Conservation (phyloP, 1,140 invertebrate genomes). For the Lordiphosa collinella region DNA sequence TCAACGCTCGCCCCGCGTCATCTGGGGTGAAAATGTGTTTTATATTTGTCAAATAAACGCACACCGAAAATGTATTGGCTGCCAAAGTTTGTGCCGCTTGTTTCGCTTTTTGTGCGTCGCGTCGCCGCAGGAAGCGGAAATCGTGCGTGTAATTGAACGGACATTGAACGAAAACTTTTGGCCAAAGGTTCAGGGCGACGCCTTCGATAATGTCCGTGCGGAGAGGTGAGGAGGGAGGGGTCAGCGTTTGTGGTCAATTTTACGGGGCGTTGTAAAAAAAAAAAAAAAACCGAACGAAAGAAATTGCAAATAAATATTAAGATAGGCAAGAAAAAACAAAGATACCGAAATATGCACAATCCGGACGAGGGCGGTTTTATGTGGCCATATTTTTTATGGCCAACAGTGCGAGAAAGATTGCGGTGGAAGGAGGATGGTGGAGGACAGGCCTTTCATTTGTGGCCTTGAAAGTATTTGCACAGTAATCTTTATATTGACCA, state of each 20-base stretch:
- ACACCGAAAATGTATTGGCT: constrained; percentile 12
- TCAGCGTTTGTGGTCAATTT: constrained; percentile 65
- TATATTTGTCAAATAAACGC: constrained; percentile 74
- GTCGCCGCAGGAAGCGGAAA: constrained; percentile 68
- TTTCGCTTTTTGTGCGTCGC: constrained; percentile 11
- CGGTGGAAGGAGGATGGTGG: too few relatives aligned
- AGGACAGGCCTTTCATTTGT: too few relatives aligned
- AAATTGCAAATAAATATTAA: not conserved
- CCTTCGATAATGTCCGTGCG: constrained; percentile 5
- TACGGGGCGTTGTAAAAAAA: constrained; percentile 65
- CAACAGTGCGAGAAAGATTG: too few relatives aligned
- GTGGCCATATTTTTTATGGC: too few relatives aligned
- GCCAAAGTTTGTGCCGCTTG: not conserved
- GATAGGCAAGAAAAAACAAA: not conserved
- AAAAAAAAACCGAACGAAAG: constrained; percentile 10
- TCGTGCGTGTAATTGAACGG: constrained; percentile 74
- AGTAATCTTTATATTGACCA: too few relatives aligned
- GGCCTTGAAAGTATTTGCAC: too few relatives aligned
- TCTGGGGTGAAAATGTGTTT: constrained; percentile 68
- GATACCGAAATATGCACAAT: too few relatives aligned
- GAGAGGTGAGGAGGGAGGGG: not conserved
- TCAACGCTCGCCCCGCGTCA: constrained; percentile 30
- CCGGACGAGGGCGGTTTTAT: too few relatives aligned
- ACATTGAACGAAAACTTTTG: constrained; percentile 69
- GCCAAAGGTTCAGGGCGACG: constrained; percentile 28